Evolutionary conservation across 2,113 vertebrate genomes (phyloP).

Genomic region (Takifugu bimaculatus): DNA sequence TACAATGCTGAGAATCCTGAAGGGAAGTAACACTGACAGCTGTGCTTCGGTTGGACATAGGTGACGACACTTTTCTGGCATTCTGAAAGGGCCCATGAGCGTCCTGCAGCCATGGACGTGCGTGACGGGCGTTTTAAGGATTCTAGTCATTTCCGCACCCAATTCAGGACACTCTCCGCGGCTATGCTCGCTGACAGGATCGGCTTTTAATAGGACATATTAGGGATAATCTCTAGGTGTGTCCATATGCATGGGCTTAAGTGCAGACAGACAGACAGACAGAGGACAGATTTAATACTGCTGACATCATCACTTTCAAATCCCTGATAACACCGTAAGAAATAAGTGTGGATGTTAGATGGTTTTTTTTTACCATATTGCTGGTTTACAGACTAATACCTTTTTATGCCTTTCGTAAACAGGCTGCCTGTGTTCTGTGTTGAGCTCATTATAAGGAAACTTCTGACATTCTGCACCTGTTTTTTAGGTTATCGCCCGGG

Average conservation of each 20-base stretch:
- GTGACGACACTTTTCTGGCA: neutral
- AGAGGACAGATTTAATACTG: slow-evolving; percentile 45
- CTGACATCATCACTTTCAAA: slow-evolving; percentile 51
- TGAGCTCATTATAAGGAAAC: slow-evolving; percentile 11
- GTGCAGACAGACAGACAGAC: slow-evolving; percentile 31
- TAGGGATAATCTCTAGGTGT: slow-evolving; percentile 62
- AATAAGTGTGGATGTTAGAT: neutral
- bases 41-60: neutral
- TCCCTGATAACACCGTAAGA: slow-evolving; percentile 25
- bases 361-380: neutral
- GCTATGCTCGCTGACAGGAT: slow-evolving; percentile 25
- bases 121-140: too few relatives aligned
- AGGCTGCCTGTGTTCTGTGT: slow-evolving; percentile 1
- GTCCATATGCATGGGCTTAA: slow-evolving; percentile 52
- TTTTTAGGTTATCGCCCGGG: slow-evolving; percentile 49
- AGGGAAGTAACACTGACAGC: neutral
- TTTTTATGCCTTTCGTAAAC: neutral
- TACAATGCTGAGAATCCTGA: slow-evolving; percentile 2
- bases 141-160: too few relatives aligned
- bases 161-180: slow-evolving; percentile 34
- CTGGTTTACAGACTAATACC: neutral
- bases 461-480: slow-evolving; percentile 49
- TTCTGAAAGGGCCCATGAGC: neutral
- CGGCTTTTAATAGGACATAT: slow-evolving; percentile 37
- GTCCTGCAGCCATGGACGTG: neutral